Conservation (phyloP, 2,888 invertebrate genomes). For the Aradus depressus region DNA sequence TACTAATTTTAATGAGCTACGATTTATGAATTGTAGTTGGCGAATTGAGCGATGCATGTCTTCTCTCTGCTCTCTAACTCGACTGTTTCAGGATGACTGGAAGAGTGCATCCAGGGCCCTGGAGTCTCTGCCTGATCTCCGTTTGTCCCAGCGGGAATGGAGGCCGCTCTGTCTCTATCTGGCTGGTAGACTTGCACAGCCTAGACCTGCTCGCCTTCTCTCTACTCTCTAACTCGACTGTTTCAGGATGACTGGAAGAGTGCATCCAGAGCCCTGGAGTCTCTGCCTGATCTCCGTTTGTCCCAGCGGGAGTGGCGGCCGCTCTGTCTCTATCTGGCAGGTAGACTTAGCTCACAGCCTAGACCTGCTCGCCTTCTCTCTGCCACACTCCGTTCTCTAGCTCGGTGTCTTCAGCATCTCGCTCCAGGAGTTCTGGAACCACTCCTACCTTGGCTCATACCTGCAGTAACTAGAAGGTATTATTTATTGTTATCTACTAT, state of each 20-base stretch:
- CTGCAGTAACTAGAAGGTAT: constrained; percentile 19
- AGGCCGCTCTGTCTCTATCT: constrained; percentile 52
- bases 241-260: constrained; percentile 46
- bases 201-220: constrained; percentile 40
- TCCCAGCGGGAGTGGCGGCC: constrained; percentile 50
- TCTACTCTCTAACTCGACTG: no score
- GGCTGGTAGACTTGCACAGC: constrained; percentile 48
- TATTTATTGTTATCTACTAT: no score
- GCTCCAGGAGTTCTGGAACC: constrained; percentile 16
- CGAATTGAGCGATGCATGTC: no score
- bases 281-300: constrained; percentile 43
- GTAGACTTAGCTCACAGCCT: constrained; percentile 48
- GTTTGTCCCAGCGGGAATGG: constrained; percentile 46
- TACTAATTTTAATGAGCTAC: no score
- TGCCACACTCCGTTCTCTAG: constrained; percentile 38
- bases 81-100: constrained; percentile 47
- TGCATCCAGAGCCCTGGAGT: constrained; percentile 46
- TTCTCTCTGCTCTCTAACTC: no score
- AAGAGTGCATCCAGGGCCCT: constrained; percentile 45
- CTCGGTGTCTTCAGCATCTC: constrained; percentile 7
- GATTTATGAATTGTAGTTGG: no score
- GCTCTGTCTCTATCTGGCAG: constrained; percentile 50
- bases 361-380: constrained; percentile 40
- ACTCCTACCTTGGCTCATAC: constrained; percentile 23
- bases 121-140: constrained; percentile 45